Evolutionary conservation across 1,140 invertebrate genomes (phyloP).

Genomic region (Bombyx mandarina): DNA sequence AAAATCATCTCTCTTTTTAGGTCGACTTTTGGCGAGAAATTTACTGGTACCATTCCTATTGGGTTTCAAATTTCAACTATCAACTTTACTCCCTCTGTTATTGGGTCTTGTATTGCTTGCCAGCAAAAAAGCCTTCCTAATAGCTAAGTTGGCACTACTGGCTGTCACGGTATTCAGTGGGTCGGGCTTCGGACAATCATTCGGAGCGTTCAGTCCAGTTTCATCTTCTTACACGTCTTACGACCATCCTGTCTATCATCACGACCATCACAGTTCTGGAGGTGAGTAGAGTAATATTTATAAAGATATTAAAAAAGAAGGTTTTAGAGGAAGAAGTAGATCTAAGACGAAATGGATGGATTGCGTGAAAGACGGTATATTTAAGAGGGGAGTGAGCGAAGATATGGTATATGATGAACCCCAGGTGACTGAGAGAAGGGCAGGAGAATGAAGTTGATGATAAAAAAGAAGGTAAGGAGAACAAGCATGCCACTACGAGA

Average conservation of each 20-base stretch:
- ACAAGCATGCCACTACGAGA: no score
- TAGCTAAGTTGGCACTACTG: slow-evolving; percentile 80
- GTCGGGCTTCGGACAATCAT: slow-evolving; percentile 40
- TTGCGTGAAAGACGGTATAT: no score
- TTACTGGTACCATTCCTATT: slow-evolving; percentile 80
- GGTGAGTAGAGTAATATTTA: slow-evolving; percentile 7
- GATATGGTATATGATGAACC: no score
- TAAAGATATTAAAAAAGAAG: not conserved
- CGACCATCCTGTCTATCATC: slow-evolving; percentile 36
- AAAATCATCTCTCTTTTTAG: slow-evolving; percentile 66
- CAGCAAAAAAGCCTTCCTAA: slow-evolving; percentile 80
- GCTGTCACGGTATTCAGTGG: slow-evolving; percentile 77
- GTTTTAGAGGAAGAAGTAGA: no score
- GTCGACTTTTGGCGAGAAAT: slow-evolving; percentile 76
- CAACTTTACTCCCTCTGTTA: slow-evolving; percentile 78
- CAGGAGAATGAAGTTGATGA: no score
- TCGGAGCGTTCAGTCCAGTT: slow-evolving; percentile 37
- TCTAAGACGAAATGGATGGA: no score
- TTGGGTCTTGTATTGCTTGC: slow-evolving; percentile 78
- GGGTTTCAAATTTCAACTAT: slow-evolving; percentile 82
- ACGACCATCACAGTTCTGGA: slow-evolving; percentile 38
- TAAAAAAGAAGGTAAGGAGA: not conserved
- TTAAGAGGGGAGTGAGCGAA: no score
- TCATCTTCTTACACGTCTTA: slow-evolving; percentile 40
- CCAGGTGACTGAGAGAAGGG: no score